phyloP scores from a whole-genome alignment of 2,113 vertebrate species.

The Eidolon helvum region DNA sequence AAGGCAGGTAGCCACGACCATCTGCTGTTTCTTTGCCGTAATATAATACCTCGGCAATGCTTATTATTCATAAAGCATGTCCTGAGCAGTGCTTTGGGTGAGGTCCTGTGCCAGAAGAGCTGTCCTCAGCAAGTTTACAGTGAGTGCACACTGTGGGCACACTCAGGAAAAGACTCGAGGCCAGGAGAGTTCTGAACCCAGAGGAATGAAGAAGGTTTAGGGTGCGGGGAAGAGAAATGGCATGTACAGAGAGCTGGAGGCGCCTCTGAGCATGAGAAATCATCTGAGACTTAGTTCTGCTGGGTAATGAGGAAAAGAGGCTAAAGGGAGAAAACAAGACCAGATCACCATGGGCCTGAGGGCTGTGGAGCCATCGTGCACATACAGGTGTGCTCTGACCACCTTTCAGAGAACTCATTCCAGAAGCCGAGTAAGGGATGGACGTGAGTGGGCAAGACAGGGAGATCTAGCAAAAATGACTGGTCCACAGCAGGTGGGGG shows the following conservation, averaged over 20 bases:
- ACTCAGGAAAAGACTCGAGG: not conserved
- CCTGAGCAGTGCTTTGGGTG: not conserved
- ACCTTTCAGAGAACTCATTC: not conserved
- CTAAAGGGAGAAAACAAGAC: not conserved
- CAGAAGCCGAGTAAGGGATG: not conserved
- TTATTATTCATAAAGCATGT: not conserved
- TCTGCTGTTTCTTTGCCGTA: not conserved
- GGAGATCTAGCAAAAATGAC: not conserved
- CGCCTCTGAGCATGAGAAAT: not conserved
- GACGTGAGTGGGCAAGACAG: not conserved
- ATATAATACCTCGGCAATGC: not conserved
- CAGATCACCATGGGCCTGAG: not conserved
- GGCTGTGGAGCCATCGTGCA: not conserved
- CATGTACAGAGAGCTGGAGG: not conserved
- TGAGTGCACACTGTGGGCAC: rapidly evolving
- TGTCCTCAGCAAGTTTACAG: not conserved
- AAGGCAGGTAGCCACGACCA: not conserved
- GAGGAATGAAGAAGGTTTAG: not conserved
- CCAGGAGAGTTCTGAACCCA: not conserved
- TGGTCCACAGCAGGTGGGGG: not conserved
- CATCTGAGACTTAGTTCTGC: not conserved
- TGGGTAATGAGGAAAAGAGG: not conserved
- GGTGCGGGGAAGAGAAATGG: not conserved
- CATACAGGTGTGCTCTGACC: not conserved
- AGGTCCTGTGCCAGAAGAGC: not conserved